phyloP scores from a whole-genome alignment of 2,113 vertebrate species.

The Oreotragus oreotragus region DNA sequence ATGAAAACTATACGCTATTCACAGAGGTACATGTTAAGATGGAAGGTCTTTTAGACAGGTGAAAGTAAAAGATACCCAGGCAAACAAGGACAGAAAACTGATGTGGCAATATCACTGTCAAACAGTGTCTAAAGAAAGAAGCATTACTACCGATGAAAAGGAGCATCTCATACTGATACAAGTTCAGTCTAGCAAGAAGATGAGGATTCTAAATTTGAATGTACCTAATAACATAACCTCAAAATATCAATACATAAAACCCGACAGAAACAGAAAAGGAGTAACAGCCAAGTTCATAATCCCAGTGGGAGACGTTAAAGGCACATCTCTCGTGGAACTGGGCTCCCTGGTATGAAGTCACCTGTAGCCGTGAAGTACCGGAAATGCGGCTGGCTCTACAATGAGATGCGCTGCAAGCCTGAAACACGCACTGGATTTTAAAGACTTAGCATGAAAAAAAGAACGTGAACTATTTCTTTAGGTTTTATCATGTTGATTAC shows the following conservation, averaged over 20 bases:
- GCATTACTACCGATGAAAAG: neutral
- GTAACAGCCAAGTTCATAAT: neutral
- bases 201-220: neutral
- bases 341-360: rapidly evolving
- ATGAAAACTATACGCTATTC: neutral
- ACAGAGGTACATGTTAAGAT: neutral
- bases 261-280: neutral
- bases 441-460: neutral
- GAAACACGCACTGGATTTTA: neutral
- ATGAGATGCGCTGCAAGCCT: neutral
- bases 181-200: neutral
- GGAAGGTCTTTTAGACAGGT: neutral
- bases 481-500: neutral
- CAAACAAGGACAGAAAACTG: neutral
- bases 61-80: neutral
- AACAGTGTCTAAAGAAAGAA: neutral
- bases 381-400: neutral
- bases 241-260: neutral
- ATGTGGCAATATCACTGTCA: neutral
- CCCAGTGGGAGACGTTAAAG: neutral
- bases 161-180: neutral
- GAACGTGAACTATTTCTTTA: rapidly evolving
- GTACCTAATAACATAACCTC: neutral
- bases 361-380: no score
- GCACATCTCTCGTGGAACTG: rapidly evolving